Percentiles rank a stretch among this genome's conserved stretches.
These are phyloP conservation scores for Hystrix cristata DNA, from an alignment of 2,113 vertebrate species.

Conservation along the genomic window DNA sequence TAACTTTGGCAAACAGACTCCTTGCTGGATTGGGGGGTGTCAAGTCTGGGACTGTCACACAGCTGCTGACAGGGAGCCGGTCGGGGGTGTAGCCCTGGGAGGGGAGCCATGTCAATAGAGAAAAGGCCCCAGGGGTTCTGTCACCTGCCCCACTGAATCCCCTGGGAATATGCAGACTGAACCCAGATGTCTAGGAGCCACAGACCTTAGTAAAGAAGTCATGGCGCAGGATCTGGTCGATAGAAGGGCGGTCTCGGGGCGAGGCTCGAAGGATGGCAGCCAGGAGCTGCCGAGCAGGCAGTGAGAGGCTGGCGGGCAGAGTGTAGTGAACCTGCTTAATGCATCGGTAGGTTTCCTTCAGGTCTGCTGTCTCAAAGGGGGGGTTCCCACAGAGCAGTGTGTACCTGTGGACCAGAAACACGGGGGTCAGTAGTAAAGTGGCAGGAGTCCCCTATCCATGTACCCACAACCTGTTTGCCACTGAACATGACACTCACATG, in stretches of 20 bases:
- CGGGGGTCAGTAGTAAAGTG: background rate
- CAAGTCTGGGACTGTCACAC: constrained; percentile 95
- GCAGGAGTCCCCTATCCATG: background rate
- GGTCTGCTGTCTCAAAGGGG: constrained; percentile 97
- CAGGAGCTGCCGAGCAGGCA: constrained; percentile 94
- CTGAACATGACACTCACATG: constrained; percentile 91
- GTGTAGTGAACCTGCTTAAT: constrained; percentile 97
- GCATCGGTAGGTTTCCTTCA: constrained; percentile 98
- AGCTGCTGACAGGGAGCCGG: constrained; percentile 96
- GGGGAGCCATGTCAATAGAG: constrained; percentile 40
- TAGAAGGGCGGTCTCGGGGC: constrained; percentile 93
- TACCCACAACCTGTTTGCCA: background rate
- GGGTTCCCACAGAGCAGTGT: constrained; percentile 97
- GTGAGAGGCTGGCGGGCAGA: constrained; percentile 92
- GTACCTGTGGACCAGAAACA: constrained; percentile 90
- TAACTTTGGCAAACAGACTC: constrained; percentile 97
- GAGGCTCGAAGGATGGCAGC: constrained; percentile 93
- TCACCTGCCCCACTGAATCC: background rate
- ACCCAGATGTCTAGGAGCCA: background rate
- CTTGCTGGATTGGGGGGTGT: constrained; percentile 95
- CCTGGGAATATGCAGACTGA: background rate
- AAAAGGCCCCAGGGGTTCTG: background rate
- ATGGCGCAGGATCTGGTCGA: constrained; percentile 97
- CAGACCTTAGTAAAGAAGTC: constrained; percentile 97
- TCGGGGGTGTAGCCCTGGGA: constrained; percentile 96